Conservation (phyloP, 2,797 vertebrate genomes). For the Gadopsis marmoratus region DNA sequence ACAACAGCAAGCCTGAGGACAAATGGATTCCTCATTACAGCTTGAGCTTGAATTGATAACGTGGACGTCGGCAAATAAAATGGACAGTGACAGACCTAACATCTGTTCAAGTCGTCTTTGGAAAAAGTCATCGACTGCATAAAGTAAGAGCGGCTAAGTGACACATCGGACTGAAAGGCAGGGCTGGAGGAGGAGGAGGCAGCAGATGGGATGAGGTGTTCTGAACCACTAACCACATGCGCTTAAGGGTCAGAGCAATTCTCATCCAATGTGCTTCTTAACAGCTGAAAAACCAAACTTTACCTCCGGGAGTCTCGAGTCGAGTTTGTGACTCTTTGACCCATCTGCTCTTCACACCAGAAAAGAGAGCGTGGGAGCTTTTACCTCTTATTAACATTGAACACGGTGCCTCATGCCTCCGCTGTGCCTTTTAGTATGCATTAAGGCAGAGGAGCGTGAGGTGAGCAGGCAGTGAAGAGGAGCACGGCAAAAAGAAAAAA, state of each 20-base stretch:
- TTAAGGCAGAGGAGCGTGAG: slow-evolving; percentile 63
- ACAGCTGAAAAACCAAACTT: slow-evolving; percentile 66
- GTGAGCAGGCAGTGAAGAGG: slow-evolving; percentile 61
- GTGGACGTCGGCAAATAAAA: slow-evolving; percentile 33
- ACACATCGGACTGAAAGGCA: slow-evolving; percentile 32
- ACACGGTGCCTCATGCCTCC: slow-evolving; percentile 51
- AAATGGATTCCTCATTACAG: slow-evolving; percentile 47
- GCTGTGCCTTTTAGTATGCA: slow-evolving; percentile 71
- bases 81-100: slow-evolving; percentile 26
- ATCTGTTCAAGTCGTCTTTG: slow-evolving; percentile 46
- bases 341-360: slow-evolving; percentile 58
- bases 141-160: slow-evolving; percentile 42
- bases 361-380: slow-evolving; percentile 52
- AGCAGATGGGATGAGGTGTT: slow-evolving; percentile 67
- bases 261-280: slow-evolving; percentile 56
- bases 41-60: slow-evolving; percentile 35
- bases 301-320: slow-evolving; percentile 59
- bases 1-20: slow-evolving; percentile 53
- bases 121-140: slow-evolving; percentile 12
- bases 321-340: slow-evolving; percentile 63
- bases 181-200: slow-evolving; percentile 33
- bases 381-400: slow-evolving; percentile 70
- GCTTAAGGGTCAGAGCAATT: slow-evolving; percentile 67
- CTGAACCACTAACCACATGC: slow-evolving; percentile 60
- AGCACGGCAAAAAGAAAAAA: slow-evolving; percentile 40